Base-by-base conservation (phyloP, 2,113 vertebrate genomes). In the Nothoprocta perdicaria region DNA sequence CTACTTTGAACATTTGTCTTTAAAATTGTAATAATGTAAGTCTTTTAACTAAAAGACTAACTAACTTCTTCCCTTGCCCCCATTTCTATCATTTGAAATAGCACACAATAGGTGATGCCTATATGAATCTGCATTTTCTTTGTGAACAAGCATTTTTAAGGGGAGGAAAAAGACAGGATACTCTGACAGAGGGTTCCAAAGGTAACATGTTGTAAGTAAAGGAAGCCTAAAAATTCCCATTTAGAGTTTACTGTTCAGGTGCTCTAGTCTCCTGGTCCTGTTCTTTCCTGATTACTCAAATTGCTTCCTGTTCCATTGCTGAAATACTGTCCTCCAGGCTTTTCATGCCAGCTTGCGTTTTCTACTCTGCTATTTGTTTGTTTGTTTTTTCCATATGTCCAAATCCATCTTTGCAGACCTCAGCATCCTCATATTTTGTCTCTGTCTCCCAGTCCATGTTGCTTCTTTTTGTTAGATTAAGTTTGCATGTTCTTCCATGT, bases 381-480 rank as follows among this genome's bases (percentile, higher is more conserved):
- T 2, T 65, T 52, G 40, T 26, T 57, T 23, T 12, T 43, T 23
- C 31, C 24, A 5, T 1, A 0, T 23, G 6, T 72, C 27, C 4
- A 46, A 79, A 48, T 63, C 58, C 43, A 19, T 14, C n/a, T 2
- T 77, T 45, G 22, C 17, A 69, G 15, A 40, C 38, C 0, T 80
- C 52, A 52, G 7, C 38, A 19, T 48, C 22, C 27, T 81, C 17
- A 24, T 52, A 27, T 8, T 84, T 66, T 57, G 15, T 31, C 29
- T 46, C 50, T 66, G 11, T 58, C n/a, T 77, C 0, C 0, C 38
- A 2, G 18, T 74, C 45, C 50, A 0, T 71, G 72, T 80, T 65
- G 10, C 82, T 31, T 82, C 4, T 24, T 67, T 38, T 60, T 7
- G 1, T 66, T 45, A 4, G 0, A 3, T 53, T 41, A 72, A 8